Base-by-base conservation (phyloP, 1,140 invertebrate species). In the Pygmarrhopalites habei region DNA sequence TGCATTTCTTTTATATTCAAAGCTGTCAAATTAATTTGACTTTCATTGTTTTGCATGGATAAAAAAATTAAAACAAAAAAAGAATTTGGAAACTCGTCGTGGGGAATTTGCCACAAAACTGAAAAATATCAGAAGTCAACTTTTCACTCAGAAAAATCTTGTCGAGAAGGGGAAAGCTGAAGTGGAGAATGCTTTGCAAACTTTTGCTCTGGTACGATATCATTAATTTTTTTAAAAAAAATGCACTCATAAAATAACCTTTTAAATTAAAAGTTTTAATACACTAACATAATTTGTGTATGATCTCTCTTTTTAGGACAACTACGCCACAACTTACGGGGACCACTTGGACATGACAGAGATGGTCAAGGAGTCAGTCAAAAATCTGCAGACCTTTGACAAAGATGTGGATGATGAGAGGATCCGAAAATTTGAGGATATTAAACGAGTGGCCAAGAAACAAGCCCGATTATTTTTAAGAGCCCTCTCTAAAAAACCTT, bases 101-200 rank as follows among this genome's bases (percentile, higher is more conserved):
- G 10, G 7, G n/a, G 25, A 26, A 17, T n/a, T 41, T 5, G 12
- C 30, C 3, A 1, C 2, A 26, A 56, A 35, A 56, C 14, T 14
- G 14, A 19, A 14, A 0, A 47, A 44, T 28, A 46, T 59, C 21
- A 47, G 30, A 39, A 17, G 4, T 17, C 28, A 52, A 26, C 1
- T 39, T 35, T 19, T 17, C 1, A 17, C 0, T 2, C 15, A 44
- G 1, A 23, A 46, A 1, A 10, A 14, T 14, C 3, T 15, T 19
- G 41, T 46, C 4, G 29, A 52, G 21, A 15, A 51, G 23, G 14
- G 12, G 12, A 29, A 23, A 23, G 32, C n/a, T 21, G 14, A 41
- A 21, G 29, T 17, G 28, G 46, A 60, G 51, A 35, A 14, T 60
- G 58, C 44, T 2, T 60, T 60, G 17, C 58, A 52, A 26, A 25